phyloP scores from a whole-genome alignment of 2,113 vertebrate genomes.

The Fregata magnificens region DNA sequence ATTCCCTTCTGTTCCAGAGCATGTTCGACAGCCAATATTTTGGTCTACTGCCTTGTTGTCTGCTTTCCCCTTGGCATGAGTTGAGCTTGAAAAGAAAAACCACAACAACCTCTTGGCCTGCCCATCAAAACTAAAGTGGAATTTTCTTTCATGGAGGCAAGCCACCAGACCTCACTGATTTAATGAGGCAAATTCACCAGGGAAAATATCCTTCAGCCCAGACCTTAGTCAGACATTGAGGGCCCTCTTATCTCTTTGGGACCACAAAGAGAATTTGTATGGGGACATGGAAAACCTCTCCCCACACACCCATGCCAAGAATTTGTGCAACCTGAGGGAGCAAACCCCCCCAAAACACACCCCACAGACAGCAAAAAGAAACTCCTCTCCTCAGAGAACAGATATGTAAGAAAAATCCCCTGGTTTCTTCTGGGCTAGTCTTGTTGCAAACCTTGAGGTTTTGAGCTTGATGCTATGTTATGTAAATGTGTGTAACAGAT shows the following conservation, averaged over 20 bases:
- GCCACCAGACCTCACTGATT: neutral
- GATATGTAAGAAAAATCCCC: neutral
- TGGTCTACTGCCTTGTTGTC: neutral
- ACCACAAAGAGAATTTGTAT: neutral
- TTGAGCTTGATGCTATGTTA: neutral
- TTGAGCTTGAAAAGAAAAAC: neutral
- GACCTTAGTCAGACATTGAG: neutral
- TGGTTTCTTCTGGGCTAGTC: neutral
- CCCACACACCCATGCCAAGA: rapidly evolving
- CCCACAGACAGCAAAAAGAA: neutral
- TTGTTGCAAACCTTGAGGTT: neutral
- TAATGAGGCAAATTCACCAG: neutral
- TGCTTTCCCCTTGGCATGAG: neutral
- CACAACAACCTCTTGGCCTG: neutral
- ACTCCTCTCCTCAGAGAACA: neutral
- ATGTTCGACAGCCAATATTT: neutral
- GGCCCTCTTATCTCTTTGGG: neutral
- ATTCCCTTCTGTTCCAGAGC: neutral
- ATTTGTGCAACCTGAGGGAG: neutral
- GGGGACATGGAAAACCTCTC: neutral
- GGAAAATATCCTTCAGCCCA: neutral
- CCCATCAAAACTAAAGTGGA: neutral
- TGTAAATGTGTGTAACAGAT: neutral
- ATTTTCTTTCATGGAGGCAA: neutral
- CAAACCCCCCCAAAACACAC: neutral